These are phyloP conservation scores for Nyctibius bracteatus DNA, from an alignment of 2,113 vertebrate species.

Conservation along the genomic window DNA sequence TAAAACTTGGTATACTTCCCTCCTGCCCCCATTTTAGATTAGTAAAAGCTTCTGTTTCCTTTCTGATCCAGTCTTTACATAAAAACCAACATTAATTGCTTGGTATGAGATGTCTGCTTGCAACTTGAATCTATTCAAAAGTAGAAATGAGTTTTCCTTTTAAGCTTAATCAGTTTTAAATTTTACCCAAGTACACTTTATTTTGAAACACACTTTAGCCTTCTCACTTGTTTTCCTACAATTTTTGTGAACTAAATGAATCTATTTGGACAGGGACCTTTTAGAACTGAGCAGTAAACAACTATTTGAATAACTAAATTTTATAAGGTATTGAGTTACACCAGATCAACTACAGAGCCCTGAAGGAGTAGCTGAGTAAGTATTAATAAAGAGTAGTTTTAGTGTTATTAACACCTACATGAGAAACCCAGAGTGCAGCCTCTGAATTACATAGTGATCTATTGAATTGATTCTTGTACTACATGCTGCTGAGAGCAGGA, in stretches of 20 bases:
- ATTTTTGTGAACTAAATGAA: neutral
- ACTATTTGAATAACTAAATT: neutral
- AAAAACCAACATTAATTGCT: neutral
- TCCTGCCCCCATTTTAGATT: neutral
- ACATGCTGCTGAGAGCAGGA: neutral
- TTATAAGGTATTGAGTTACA: neutral
- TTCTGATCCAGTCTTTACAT: neutral
- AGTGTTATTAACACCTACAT: neutral
- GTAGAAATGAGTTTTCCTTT: neutral
- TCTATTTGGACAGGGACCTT: neutral
- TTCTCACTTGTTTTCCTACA: neutral
- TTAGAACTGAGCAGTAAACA: neutral
- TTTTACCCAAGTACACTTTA: neutral
- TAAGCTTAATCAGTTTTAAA: neutral
- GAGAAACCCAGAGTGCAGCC: neutral
- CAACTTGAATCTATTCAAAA: neutral
- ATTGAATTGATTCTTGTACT: neutral
- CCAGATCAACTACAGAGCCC: neutral
- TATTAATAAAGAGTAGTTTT: neutral
- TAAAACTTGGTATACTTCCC: neutral
- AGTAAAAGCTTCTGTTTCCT: neutral
- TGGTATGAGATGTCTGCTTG: neutral
- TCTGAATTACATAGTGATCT: neutral
- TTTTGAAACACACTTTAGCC: neutral
- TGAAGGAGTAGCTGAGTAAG: neutral